phyloP scores from a whole-genome alignment of 2,797 vertebrate genomes.

The Clarias pachynema region DNA sequence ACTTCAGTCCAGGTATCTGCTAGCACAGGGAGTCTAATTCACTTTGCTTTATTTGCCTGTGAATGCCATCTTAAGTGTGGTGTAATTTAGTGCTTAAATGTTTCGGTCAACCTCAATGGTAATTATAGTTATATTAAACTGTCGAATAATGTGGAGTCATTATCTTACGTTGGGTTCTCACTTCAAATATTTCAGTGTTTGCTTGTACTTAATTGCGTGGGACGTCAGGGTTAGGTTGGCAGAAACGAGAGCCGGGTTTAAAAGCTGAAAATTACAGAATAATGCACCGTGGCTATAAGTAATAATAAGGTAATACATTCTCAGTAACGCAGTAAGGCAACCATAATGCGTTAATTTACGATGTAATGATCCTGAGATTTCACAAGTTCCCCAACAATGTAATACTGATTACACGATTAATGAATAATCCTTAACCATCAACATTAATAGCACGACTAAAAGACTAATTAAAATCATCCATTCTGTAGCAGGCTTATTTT shows the following conservation, averaged over 20 bases:
- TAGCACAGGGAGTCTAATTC: not conserved
- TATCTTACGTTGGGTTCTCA: constrained; percentile 28
- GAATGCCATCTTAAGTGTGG: constrained; percentile 40
- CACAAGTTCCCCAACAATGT: not conserved
- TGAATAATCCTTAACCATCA: not conserved
- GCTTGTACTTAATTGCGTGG: constrained; percentile 13
- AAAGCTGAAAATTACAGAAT: constrained; percentile 24
- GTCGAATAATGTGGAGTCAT: constrained; percentile 26
- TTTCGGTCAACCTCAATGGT: constrained; percentile 34
- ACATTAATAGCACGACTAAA: not conserved
- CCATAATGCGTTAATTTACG: not conserved
- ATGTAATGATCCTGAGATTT: constrained; percentile 3
- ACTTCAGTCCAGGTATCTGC: constrained; percentile 2
- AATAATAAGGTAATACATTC: constrained; percentile 31
- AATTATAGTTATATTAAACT: constrained; percentile 37
- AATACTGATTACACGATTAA: not conserved
- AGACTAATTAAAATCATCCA: constrained; percentile 14
- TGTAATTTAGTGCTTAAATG: constrained; percentile 36
- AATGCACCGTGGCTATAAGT: constrained; percentile 22
- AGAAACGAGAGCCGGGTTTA: not conserved
- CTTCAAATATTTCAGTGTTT: constrained; percentile 20
- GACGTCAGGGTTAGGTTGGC: not conserved
- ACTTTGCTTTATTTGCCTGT: constrained; percentile 31
- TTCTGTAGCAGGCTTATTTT: not conserved
- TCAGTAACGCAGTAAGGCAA: constrained; percentile 5